Conservation (phyloP, 2,797 vertebrate species). For the Sebastes diaconus region DNA sequence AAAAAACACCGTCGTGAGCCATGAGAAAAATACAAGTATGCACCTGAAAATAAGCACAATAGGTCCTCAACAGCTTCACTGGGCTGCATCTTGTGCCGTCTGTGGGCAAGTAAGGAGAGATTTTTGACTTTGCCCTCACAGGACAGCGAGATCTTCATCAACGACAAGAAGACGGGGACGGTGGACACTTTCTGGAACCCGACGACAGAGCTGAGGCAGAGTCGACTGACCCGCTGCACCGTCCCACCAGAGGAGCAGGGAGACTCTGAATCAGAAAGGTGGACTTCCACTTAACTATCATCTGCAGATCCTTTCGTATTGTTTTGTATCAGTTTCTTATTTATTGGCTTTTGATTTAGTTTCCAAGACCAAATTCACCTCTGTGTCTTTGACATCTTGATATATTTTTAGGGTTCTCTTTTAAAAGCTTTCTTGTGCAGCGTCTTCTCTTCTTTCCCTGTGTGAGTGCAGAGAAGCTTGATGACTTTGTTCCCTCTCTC, state of each 20-base stretch:
- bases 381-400: neutral
- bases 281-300: neutral
- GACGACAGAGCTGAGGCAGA: conserved; percentile 90
- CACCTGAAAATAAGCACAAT: too few species aligned
- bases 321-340: neutral
- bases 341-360: neutral
- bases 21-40: too few species aligned
- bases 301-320: neutral
- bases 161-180: conserved; percentile 92
- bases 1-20: too few species aligned
- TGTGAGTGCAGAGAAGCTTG: neutral
- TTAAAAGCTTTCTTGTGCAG: neutral
- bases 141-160: conserved; percentile 97
- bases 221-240: conserved; percentile 89
- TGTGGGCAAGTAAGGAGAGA: neutral
- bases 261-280: conserved; percentile 95
- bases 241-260: conserved; percentile 93
- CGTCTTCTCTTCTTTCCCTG: neutral
- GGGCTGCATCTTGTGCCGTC: neutral
- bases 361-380: neutral
- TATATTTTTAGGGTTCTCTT: neutral
- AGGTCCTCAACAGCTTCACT: neutral
- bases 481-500: neutral
- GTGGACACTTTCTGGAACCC: conserved; percentile 95
- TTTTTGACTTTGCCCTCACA: conserved; percentile 56